Percentiles rank a stretch among this genome's conserved stretches.
Conservation (phyloP, 1,140 invertebrate species). For the Scaptodrosophila lebanonensis region DNA sequence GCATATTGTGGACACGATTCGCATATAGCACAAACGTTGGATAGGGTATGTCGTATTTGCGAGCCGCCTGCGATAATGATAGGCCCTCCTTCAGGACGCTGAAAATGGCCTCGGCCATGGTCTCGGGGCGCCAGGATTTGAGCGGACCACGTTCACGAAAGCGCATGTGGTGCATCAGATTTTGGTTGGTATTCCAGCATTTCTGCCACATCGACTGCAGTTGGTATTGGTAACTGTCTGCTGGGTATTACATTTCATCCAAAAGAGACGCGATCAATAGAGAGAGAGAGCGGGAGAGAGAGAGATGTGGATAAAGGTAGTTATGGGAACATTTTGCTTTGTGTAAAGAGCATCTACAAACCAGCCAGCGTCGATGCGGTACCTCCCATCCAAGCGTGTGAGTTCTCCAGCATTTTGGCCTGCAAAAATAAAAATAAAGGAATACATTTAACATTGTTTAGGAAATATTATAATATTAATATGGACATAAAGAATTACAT, state of each 20-base stretch:
- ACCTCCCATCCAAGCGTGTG: slow-evolving; percentile 92
- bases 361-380: slow-evolving; percentile 90
- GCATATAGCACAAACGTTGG: slow-evolving; percentile 95
- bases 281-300: slow-evolving; percentile 57
- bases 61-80: slow-evolving; percentile 91
- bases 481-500: too few species aligned
- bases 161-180: slow-evolving; percentile 90
- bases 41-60: slow-evolving; percentile 96
- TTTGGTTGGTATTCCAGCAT: slow-evolving; percentile 92
- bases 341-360: slow-evolving; percentile 79
- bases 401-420: slow-evolving; percentile 93
- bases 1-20: slow-evolving; percentile 95
- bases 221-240: slow-evolving; percentile 95
- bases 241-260: slow-evolving; percentile 43
- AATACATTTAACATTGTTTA: too few species aligned
- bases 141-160: slow-evolving; percentile 93
- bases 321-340: slow-evolving; percentile 11
- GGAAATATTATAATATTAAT: too few species aligned
- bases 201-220: slow-evolving; percentile 96
- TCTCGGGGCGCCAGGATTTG: slow-evolving; percentile 95
- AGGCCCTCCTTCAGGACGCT: slow-evolving; percentile 92
- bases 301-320: slow-evolving; percentile 3
- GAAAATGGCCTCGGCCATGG: slow-evolving; percentile 95
- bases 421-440: slow-evolving; percentile 77
- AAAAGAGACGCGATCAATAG: slow-evolving; percentile 27